Conservation (phyloP, 2,797 vertebrate genomes). For the Tangara arthus region DNA sequence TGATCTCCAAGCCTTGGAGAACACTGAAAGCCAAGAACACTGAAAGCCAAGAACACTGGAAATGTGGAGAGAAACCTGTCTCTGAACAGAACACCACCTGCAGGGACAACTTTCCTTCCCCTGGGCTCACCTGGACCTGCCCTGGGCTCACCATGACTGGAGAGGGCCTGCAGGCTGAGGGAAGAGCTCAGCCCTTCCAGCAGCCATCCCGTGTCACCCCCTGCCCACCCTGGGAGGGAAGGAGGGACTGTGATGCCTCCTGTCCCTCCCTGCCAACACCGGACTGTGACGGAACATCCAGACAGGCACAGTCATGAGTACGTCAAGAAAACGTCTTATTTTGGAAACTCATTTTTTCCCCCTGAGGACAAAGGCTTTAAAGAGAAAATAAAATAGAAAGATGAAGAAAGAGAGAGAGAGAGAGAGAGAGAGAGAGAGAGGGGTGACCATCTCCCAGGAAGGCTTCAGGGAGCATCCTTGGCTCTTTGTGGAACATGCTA, state of each 20-base stretch:
- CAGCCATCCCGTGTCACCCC: neutral
- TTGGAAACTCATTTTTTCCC: constrained; percentile 14
- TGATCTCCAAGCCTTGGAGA: neutral
- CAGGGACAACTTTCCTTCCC: neutral
- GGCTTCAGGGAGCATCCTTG: constrained; percentile 40
- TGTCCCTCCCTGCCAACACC: constrained; percentile 8
- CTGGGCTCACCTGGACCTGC: neutral
- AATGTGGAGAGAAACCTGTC: neutral
- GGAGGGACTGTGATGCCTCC: constrained; percentile 34
- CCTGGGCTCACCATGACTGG: neutral
- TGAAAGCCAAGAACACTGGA: neutral
- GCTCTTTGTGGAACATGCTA: constrained; percentile 51
- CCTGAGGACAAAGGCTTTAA: constrained; percentile 52
- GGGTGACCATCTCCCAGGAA: constrained; percentile 25
- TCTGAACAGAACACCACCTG: neutral
- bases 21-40: neutral
- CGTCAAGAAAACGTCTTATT: neutral
- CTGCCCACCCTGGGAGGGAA: neutral
- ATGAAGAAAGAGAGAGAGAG: neutral
- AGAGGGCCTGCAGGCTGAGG: neutral
- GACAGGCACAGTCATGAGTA: neutral
- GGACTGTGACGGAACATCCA: constrained; percentile 73
- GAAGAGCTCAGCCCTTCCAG: neutral
- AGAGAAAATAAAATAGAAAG: neutral
- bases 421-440: neutral